Evolutionary conservation across 2,113 vertebrate species (phyloP).

Genomic region (Athene noctua): DNA sequence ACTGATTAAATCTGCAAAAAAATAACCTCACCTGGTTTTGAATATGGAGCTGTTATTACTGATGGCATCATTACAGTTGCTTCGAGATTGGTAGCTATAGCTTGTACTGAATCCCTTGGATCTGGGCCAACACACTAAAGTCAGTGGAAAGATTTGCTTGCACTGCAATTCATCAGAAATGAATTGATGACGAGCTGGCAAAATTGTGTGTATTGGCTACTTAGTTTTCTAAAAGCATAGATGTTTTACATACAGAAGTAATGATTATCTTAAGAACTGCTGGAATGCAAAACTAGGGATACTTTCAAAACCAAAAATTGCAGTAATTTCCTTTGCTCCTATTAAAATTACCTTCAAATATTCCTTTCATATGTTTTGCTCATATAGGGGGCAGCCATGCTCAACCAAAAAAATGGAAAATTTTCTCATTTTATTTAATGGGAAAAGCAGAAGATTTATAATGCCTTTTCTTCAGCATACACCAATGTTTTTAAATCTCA

Average conservation of each 20-base stretch:
- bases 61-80: neutral
- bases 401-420: neutral
- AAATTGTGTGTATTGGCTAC: neutral
- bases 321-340: neutral
- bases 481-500: neutral
- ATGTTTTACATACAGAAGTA: neutral
- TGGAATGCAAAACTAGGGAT: neutral
- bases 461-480: neutral
- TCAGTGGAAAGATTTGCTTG: neutral
- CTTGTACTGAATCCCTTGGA: constrained; percentile 1
- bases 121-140: neutral
- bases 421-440: neutral
- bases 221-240: neutral
- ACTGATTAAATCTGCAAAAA: constrained; percentile 3
- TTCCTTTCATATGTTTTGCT: neutral
- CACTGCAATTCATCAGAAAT: neutral
- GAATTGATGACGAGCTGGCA: neutral
- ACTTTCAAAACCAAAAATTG: neutral
- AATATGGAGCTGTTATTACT: neutral
- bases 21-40: neutral
- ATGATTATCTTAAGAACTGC: neutral
- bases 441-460: neutral
- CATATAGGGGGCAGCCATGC: neutral
- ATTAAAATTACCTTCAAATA: neutral
- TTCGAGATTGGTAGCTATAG: neutral